Percentiles rank a stretch among this genome's conserved stretches.
These are phyloP conservation scores for Chondrosia reniformis DNA, from an alignment of 37 sponge, comb jelly and placozoan species.

Conservation along the genomic window DNA sequence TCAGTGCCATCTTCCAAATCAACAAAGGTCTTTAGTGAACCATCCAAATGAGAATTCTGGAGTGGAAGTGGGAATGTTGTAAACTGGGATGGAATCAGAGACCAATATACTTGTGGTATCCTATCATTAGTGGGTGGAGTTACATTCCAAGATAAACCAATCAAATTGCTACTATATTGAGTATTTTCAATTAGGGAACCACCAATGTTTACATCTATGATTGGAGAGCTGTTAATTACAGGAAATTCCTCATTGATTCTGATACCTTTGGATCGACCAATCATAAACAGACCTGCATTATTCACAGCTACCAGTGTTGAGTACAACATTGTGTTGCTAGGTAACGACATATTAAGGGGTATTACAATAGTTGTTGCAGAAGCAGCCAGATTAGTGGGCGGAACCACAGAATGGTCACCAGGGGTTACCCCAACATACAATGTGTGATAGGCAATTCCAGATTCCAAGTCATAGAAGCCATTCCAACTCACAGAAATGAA, in stretches of 20 bases:
- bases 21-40: slow-evolving; percentile 5
- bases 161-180: slow-evolving; percentile 39
- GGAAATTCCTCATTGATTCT: slow-evolving; percentile 41
- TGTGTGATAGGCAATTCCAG: slow-evolving; percentile 32
- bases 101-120: slow-evolving; percentile 25
- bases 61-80: slow-evolving; percentile 15
- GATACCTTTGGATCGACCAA: slow-evolving; percentile 28
- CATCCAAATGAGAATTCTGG: not conserved
- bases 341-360: not conserved
- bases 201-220: slow-evolving; percentile 51
- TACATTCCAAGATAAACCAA: slow-evolving; percentile 50
- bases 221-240: not conserved
- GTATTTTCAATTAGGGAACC: slow-evolving; percentile 41
- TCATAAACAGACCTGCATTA: slow-evolving; percentile 25
- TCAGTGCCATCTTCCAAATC: slow-evolving; percentile 51
- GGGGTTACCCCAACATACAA: slow-evolving; percentile 50
- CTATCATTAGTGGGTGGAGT: slow-evolving; percentile 10
- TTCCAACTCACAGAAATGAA: too few relatives aligned
- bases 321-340: slow-evolving; percentile 24
- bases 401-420: slow-evolving; percentile 20
- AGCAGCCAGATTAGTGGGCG: slow-evolving; percentile 36
- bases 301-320: slow-evolving; percentile 43
- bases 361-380: slow-evolving; percentile 23
- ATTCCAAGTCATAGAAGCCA: slow-evolving; percentile 70
- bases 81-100: slow-evolving; percentile 16